These are phyloP conservation scores for Ethmia dodecea DNA, from an alignment of 2,888 invertebrate genomes.

Conservation along the genomic window DNA sequence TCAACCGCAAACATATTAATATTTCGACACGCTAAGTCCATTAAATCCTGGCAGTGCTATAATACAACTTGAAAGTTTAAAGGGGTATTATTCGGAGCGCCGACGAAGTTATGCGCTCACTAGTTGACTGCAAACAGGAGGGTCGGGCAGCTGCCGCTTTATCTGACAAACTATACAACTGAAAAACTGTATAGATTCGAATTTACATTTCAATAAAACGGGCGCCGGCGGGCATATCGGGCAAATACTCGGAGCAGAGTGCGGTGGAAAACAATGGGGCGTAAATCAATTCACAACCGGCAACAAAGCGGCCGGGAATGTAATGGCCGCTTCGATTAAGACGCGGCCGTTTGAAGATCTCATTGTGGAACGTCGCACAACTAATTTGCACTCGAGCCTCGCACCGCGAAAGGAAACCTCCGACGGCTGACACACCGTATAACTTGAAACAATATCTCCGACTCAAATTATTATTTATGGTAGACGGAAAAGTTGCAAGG, in stretches of 20 bases:
- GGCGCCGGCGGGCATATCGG: slow-evolving; percentile 32
- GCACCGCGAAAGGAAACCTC: slow-evolving; percentile 45
- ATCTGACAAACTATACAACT: slow-evolving; percentile 27
- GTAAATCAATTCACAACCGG: slow-evolving; percentile 59
- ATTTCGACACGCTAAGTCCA: slow-evolving; percentile 64
- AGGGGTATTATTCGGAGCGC: slow-evolving; percentile 38
- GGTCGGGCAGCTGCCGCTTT: slow-evolving; percentile 32
- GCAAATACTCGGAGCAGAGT: slow-evolving; percentile 31
- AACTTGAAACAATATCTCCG: slow-evolving; percentile 40
- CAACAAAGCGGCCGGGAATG: slow-evolving; percentile 45
- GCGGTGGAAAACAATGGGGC: slow-evolving; percentile 48
- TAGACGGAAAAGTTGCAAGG: neutral
- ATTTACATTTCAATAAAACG: slow-evolving; percentile 52
- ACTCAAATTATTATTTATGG: neutral
- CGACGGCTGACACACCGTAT: slow-evolving; percentile 48
- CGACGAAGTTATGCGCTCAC: slow-evolving; percentile 38
- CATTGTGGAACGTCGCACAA: slow-evolving; percentile 36
- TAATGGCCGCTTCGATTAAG: slow-evolving; percentile 52
- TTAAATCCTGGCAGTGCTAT: slow-evolving; percentile 45
- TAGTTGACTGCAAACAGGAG: slow-evolving; percentile 45
- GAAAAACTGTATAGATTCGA: slow-evolving; percentile 36
- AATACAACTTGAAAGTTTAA: slow-evolving; percentile 42
- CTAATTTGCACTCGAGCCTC: slow-evolving; percentile 54
- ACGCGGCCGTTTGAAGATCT: slow-evolving; percentile 45
- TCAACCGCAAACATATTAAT: slow-evolving; percentile 58